phyloP scores from a whole-genome alignment of 2,113 vertebrate genomes.

The Narcine bancroftii region DNA sequence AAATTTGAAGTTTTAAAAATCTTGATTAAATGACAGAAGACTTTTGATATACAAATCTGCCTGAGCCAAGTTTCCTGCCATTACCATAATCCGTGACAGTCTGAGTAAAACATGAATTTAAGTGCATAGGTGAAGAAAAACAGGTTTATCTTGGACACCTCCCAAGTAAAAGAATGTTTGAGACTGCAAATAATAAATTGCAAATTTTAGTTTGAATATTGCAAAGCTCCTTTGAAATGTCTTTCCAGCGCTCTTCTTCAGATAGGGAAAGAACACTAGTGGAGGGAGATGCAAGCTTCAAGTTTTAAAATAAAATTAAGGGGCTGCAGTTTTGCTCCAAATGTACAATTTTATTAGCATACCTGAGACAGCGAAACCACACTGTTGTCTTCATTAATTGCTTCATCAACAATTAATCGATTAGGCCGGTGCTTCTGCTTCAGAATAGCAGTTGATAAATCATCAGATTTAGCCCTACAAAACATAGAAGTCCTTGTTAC shows the following conservation, averaged over 20 bases:
- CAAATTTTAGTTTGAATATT: neutral
- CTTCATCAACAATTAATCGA: slow-evolving; percentile 95
- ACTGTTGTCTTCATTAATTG: slow-evolving; percentile 98
- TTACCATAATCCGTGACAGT: neutral
- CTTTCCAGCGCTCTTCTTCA: neutral
- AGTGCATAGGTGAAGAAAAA: neutral
- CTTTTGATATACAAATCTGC: neutral
- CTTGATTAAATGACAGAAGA: neutral
- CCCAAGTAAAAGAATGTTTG: neutral
- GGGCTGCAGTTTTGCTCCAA: neutral
- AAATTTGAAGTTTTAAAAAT: neutral
- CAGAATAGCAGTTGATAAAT: slow-evolving; percentile 92
- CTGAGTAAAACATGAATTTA: neutral
- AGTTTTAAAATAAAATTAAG: neutral
- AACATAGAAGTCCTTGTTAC: slow-evolving; percentile 33
- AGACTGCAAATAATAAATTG: neutral
- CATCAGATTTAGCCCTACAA: slow-evolving; percentile 84
- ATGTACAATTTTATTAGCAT: slow-evolving; percentile 39
- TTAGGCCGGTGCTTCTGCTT: slow-evolving; percentile 98
- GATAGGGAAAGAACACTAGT: neutral
- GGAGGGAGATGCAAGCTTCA: neutral
- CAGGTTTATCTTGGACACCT: neutral
- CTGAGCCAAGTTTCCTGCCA: neutral
- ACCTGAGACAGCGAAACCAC: slow-evolving; percentile 97
- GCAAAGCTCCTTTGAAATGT: neutral